Base-by-base conservation (phyloP, 2,797 vertebrate genomes). In the Centroberyx gerrardi region DNA sequence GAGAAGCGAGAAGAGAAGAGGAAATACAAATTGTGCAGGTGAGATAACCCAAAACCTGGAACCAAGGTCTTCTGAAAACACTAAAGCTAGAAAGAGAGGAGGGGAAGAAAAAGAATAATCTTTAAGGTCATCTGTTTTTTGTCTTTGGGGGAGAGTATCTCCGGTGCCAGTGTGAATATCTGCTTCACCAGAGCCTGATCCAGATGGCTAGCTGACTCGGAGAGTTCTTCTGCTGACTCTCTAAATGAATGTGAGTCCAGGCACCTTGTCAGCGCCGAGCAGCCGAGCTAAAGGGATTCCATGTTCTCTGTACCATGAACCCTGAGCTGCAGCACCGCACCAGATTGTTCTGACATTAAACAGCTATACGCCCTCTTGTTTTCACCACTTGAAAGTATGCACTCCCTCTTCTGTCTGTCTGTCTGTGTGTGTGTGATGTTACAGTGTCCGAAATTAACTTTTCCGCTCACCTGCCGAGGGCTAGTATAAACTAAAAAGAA, bases 181-280 rank as follows among this genome's bases (percentile, higher is more conserved):
- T 89, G 83, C 87, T 82, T 68, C 83, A 72, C 76, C 81, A 65
- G 72, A 49, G 86, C 70, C 76, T 83, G 87, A 91, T 88, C 90
- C 88, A 86, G 88, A 88, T 84, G 87, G 82, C 88, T 87, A 56
- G 86, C 90, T 90, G 87, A 88, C 85, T 86, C 88, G 71, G 33
- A 77, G 76, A 77, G 68, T 83, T 88, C 86, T 86, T 87, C 81
- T 91, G 90, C 91, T 92, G 88, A 90, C 91, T 82, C 88, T 91
- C 83, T 87, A 86, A 88, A 88, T 90, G 88, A 89, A 89, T 88
- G 72, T 80, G 76, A 85, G 85, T 68, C 72, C 82, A 86, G 88
- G 88, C 86, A 89, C 84, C 81, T 88, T 89, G 90, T 90, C 90
- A 87, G 87, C 55, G 63, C 53, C 4, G 68, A 84, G 82, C 87